These are phyloP conservation scores for Prunella fulvescens DNA, from an alignment of 2,113 vertebrate genomes.

Conservation along the genomic window DNA sequence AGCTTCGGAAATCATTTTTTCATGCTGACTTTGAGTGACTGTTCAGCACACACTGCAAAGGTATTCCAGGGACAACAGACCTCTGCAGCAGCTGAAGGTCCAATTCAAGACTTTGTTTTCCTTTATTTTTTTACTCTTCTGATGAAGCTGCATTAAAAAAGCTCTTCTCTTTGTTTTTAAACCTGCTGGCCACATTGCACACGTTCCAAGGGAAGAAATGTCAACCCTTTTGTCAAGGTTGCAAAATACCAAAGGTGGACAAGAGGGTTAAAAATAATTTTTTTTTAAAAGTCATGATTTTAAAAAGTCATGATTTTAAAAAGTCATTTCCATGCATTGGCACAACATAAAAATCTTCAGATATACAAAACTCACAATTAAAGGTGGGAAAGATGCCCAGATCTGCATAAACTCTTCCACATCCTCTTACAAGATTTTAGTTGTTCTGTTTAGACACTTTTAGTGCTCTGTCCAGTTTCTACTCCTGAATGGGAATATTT, in stretches of 20 bases:
- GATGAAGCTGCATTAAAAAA: neutral
- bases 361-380: neutral
- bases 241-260: neutral
- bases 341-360: neutral
- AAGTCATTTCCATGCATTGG: neutral
- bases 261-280: neutral
- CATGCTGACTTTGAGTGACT: slow-evolving; percentile 38
- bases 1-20: slow-evolving; percentile 62
- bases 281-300: neutral
- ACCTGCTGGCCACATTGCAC: neutral
- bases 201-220: neutral
- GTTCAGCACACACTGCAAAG: slow-evolving; percentile 21
- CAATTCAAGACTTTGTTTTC: neutral
- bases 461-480: neutral
- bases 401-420: neutral
- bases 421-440: neutral
- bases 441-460: neutral
- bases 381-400: neutral
- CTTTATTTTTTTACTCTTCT: neutral
- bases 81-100: neutral
- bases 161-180: neutral
- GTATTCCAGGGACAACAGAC: slow-evolving; percentile 50
- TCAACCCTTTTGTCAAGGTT: neutral
- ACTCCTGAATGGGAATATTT: neutral
- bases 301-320: neutral